Conservation (phyloP, 2,888 invertebrate species). For the Chromoteleia sp. region DNA sequence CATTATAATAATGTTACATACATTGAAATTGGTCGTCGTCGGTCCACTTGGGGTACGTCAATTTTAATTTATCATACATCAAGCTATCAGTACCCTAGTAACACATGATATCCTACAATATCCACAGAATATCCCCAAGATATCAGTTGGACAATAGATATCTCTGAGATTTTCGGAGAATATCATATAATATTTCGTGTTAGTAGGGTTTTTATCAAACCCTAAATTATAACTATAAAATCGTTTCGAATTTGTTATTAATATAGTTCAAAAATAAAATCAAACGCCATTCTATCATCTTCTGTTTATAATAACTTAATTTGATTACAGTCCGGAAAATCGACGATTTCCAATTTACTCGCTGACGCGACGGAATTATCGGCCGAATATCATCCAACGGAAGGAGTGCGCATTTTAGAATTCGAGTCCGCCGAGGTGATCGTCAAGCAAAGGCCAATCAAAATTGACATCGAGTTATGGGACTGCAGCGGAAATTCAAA, state of each 20-base stretch:
- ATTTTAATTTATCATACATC: slow-evolving; percentile 2
- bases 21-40: slow-evolving; percentile 87
- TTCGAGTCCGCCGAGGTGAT: slow-evolving; percentile 89
- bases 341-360: slow-evolving; percentile 89
- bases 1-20: slow-evolving; percentile 71
- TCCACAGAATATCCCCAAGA: too few relatives aligned
- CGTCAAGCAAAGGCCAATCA: slow-evolving; percentile 86
- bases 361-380: slow-evolving; percentile 89
- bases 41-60: slow-evolving; percentile 86
- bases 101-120: too few relatives aligned
- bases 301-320: too few relatives aligned
- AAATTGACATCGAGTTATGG: slow-evolving; percentile 91
- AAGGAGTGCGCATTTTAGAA: slow-evolving; percentile 91
- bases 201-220: too few relatives aligned
- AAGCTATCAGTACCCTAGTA: too few relatives aligned
- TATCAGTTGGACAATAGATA: too few relatives aligned
- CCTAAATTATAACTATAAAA: too few relatives aligned
- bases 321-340: slow-evolving; percentile 88
- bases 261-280: too few relatives aligned
- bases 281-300: too few relatives aligned
- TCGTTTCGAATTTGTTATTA: too few relatives aligned
- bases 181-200: too few relatives aligned
- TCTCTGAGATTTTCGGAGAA: too few relatives aligned
- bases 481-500: slow-evolving; percentile 92
- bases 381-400: slow-evolving; percentile 88